A percentile compares a stretch with the other conserved stretches of the same genome.
Conservation (phyloP, 2,888 invertebrate species). For the Proisotoma minuta region DNA sequence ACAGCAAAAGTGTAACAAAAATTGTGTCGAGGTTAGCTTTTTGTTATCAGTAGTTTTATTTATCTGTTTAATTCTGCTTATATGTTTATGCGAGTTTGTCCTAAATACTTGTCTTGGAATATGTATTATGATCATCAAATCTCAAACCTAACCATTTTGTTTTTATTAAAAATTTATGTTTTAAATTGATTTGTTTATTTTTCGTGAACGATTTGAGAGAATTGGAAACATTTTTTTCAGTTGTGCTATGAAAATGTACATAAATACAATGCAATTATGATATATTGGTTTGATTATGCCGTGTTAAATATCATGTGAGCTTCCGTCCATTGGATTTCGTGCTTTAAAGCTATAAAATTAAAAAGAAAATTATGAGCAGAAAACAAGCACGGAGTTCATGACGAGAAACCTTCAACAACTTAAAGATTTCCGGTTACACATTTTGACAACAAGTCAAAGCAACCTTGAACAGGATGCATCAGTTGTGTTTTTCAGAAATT, state of each 20-base stretch:
- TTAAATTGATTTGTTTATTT: too few relatives aligned
- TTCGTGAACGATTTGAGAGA: too few relatives aligned
- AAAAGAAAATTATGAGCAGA: slow-evolving; percentile 4
- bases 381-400: slow-evolving; percentile 10
- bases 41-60: not conserved
- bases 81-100: not conserved
- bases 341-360: slow-evolving; percentile 6
- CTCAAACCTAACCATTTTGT: too few relatives aligned
- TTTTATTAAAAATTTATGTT: too few relatives aligned
- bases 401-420: slow-evolving; percentile 1
- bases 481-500: slow-evolving; percentile 1
- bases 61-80: slow-evolving; percentile 1
- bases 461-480: slow-evolving; percentile 1
- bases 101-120: not conserved
- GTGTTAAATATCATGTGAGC: not conserved
- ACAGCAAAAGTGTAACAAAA: not conserved
- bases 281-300: not conserved
- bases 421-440: slow-evolving; percentile 7
- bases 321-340: not conserved
- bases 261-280: too few relatives aligned
- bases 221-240: too few relatives aligned
- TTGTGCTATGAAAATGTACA: too few relatives aligned
- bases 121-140: too few relatives aligned
- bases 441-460: slow-evolving; percentile 2
- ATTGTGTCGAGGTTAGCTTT: slow-evolving; percentile 2